These are phyloP conservation scores for Piprites chloris DNA, from an alignment of 2,113 vertebrate species.

Conservation along the genomic window DNA sequence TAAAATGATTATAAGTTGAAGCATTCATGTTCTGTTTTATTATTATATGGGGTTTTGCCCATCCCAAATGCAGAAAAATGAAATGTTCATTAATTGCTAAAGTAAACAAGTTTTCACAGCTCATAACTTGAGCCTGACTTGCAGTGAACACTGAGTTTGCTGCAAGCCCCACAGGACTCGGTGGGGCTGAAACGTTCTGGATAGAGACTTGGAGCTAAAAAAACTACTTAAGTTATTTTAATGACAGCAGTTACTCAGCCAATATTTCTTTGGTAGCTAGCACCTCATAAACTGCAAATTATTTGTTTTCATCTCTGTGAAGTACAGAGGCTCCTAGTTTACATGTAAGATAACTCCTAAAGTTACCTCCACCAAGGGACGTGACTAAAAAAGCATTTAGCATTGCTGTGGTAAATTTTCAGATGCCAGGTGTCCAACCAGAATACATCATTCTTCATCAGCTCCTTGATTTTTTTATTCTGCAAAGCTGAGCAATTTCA, in stretches of 20 bases:
- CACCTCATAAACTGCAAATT: background rate
- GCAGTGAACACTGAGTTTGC: rapidly evolving
- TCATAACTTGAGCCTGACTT: background rate
- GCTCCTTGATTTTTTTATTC: background rate
- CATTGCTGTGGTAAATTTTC: background rate
- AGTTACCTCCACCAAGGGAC: background rate
- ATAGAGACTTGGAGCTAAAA: background rate
- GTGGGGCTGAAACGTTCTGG: background rate
- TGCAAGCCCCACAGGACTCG: background rate
- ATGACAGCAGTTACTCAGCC: background rate
- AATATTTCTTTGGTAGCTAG: background rate
- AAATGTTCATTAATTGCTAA: background rate
- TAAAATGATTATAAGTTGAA: background rate
- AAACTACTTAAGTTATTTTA: background rate
- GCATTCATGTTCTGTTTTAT: background rate
- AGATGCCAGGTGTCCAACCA: background rate
- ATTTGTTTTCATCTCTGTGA: background rate
- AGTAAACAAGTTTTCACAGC: background rate
- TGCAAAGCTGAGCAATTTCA: background rate
- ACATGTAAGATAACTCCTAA: background rate
- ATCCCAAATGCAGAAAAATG: background rate
- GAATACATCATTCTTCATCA: background rate
- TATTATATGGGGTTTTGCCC: background rate
- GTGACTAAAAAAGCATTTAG: background rate
- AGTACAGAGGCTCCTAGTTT: background rate